Evolutionary conservation across 1,140 invertebrate species (phyloP).

Genomic region (Eurosta solidaginis): DNA sequence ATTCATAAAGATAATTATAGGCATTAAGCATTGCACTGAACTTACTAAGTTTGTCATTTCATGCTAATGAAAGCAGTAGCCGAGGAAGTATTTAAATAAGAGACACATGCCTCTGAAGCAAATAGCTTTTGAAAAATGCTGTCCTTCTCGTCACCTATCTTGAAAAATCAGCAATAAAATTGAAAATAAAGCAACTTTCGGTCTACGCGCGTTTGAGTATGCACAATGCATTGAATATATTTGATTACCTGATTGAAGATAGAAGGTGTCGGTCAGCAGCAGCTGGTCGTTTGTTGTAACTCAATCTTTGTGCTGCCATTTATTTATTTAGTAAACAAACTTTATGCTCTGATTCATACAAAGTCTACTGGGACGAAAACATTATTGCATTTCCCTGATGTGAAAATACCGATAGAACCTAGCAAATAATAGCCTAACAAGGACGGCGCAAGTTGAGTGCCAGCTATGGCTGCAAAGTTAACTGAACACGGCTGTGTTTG

Average conservation of each 20-base stretch:
- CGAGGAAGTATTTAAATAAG: too few species aligned
- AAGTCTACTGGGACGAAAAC: slow-evolving; percentile 32
- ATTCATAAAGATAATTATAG: too few species aligned
- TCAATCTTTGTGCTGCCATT: neutral
- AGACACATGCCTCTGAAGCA: too few species aligned
- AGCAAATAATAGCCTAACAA: neutral
- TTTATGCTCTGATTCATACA: neutral
- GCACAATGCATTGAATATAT: neutral
- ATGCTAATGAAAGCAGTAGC: too few species aligned
- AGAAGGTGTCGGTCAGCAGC: slow-evolving; percentile 1
- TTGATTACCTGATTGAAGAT: slow-evolving; percentile 25
- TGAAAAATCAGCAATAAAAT: neutral
- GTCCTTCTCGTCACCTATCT: too few species aligned
- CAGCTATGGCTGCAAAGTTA: too few species aligned
- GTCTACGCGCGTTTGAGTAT: neutral
- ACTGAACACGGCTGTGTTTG: too few species aligned
- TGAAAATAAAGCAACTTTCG: neutral
- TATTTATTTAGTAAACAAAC: slow-evolving; percentile 1
- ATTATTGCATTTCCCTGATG: slow-evolving; percentile 29
- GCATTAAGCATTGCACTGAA: too few species aligned
- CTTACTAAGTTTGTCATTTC: too few species aligned
- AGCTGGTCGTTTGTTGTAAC: neutral
- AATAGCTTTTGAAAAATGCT: too few species aligned
- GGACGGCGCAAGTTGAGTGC: neutral
- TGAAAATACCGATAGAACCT: slow-evolving; percentile 29